Evolutionary conservation across 2,797 vertebrate species (phyloP).

Genomic region (Micropoecilia bifurca): DNA sequence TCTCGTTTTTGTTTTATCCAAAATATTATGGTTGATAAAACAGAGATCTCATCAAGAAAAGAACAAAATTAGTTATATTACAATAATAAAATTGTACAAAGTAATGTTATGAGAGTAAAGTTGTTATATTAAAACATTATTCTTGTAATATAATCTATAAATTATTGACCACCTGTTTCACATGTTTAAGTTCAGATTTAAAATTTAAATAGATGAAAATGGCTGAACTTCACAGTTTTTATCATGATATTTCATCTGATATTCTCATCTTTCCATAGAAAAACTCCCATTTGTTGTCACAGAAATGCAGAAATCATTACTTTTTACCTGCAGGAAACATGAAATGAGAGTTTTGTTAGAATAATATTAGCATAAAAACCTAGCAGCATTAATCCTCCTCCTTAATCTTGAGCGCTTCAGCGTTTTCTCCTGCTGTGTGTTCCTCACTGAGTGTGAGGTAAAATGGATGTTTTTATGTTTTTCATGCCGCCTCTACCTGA

Average conservation of each 20-base stretch:
- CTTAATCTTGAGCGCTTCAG: not conserved
- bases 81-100: too few species aligned
- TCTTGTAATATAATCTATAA: not conserved
- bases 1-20: not conserved
- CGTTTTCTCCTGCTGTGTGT: too few species aligned
- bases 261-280: not conserved
- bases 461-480: constrained; percentile 5
- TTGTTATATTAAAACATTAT: too few species aligned
- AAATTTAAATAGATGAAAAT: too few species aligned
- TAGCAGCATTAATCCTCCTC: not conserved
- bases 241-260: not conserved
- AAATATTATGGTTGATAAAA: not conserved
- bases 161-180: too few species aligned
- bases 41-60: too few species aligned
- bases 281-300: not conserved
- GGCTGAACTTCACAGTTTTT: too few species aligned
- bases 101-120: too few species aligned
- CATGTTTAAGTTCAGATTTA: too few species aligned
- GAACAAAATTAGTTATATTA: too few species aligned
- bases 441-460: not conserved
- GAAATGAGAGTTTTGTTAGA: not conserved
- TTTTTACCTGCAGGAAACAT: not conserved
- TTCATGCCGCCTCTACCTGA: not conserved
- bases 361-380: not conserved
- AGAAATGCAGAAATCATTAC: not conserved